Evolutionary conservation across 2,888 invertebrate genomes (phyloP).

Genomic region (Chymomyza amoena): DNA sequence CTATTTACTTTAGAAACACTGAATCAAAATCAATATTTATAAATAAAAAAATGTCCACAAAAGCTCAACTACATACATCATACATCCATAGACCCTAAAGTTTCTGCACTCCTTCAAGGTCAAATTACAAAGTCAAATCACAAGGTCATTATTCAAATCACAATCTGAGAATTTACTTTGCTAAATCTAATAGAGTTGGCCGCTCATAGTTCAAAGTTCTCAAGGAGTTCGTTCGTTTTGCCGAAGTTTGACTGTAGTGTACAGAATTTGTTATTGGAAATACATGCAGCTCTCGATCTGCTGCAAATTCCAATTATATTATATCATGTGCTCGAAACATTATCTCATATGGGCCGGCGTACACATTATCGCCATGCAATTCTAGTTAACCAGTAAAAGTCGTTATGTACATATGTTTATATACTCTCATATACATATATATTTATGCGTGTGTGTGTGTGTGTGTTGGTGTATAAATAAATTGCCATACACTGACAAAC

Average conservation of each 20-base stretch:
- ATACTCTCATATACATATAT: background rate
- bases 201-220: background rate
- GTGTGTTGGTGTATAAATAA: constrained; percentile 51
- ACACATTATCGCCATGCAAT: constrained; percentile 50
- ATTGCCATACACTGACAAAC: constrained; percentile 35
- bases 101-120: too few species aligned
- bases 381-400: constrained; percentile 42
- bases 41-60: too few species aligned
- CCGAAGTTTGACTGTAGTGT: background rate
- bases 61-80: too few species aligned
- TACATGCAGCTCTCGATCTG: constrained; percentile 39
- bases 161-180: too few species aligned
- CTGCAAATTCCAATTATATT: constrained; percentile 68
- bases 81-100: too few species aligned
- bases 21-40: too few species aligned
- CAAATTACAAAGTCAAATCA: too few species aligned
- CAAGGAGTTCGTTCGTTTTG: background rate
- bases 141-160: too few species aligned
- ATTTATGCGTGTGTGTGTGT: constrained; percentile 5
- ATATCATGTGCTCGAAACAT: constrained; percentile 67
- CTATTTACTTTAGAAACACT: too few species aligned
- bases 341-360: constrained; percentile 65
- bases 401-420: constrained; percentile 3
- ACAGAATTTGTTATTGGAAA: background rate
- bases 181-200: too few species aligned